phyloP scores from a whole-genome alignment of 2,797 vertebrate species.

The Premnoplex brunnescens region DNA sequence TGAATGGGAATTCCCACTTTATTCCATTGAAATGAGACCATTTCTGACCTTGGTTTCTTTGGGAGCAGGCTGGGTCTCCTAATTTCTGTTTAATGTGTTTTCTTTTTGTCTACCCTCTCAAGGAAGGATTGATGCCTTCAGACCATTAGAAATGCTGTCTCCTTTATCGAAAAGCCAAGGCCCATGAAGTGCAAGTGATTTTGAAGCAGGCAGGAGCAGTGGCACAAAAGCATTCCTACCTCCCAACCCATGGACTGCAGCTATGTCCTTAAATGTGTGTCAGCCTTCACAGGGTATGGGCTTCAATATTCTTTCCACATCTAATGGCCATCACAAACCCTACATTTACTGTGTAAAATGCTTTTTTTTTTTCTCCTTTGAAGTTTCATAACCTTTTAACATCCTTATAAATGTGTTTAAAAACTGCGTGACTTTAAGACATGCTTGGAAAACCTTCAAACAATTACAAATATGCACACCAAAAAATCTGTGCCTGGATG shows the following conservation, averaged over 20 bases:
- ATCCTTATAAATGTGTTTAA: not conserved
- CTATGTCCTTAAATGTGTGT: not conserved
- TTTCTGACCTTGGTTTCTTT: constrained; percentile 19
- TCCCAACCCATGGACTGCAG: not conserved
- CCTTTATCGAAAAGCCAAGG: not conserved
- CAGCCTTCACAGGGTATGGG: not conserved
- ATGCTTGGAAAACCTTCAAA: constrained; percentile 53
- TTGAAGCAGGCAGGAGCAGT: not conserved
- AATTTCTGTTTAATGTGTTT: constrained; percentile 21
- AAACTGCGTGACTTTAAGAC: constrained; percentile 35
- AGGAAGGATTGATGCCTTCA: not conserved
- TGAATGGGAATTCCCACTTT: not conserved
- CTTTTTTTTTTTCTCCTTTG: not conserved
- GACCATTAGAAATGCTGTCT: not conserved
- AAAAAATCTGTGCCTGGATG: constrained; percentile 32
- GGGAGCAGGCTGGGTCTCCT: not conserved
- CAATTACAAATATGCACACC: constrained; percentile 46
- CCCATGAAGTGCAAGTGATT: not conserved
- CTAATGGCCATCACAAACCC: not conserved
- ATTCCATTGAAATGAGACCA: not conserved
- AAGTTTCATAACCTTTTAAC: not conserved
- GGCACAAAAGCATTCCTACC: not conserved
- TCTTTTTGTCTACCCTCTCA: not conserved
- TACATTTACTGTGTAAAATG: not conserved
- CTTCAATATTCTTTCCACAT: not conserved